phyloP scores from a whole-genome alignment of 2,888 invertebrate genomes.

The Lasioglossum morio region DNA sequence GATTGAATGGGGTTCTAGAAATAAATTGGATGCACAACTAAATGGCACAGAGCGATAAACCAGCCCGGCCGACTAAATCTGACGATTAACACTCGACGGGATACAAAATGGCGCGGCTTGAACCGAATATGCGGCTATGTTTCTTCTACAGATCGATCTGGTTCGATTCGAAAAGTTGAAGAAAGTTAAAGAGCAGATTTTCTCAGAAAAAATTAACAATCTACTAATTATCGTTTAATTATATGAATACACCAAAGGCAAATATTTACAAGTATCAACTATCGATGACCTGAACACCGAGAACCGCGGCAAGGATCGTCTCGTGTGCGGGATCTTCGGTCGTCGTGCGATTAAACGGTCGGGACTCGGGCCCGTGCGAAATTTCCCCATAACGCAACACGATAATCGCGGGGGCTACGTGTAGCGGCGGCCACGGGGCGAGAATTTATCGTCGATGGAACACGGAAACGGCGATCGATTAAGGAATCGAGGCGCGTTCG shows the following conservation, averaged over 20 bases:
- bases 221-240: not conserved
- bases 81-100: slow-evolving; percentile 13
- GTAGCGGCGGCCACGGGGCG: slow-evolving; percentile 37
- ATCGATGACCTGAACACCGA: not conserved
- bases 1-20: slow-evolving; percentile 20
- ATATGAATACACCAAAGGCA: not conserved
- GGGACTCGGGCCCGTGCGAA: slow-evolving; percentile 10
- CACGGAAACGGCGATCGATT: slow-evolving; percentile 61
- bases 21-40: slow-evolving; percentile 18
- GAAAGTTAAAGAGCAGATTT: not conserved
- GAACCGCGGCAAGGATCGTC: not conserved
- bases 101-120: not conserved
- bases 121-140: not conserved
- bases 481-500: slow-evolving; percentile 64
- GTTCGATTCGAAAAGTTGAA: not conserved
- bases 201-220: not conserved
- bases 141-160: not conserved
- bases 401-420: slow-evolving; percentile 61
- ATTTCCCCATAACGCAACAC: slow-evolving; percentile 39
- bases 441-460: slow-evolving; percentile 61
- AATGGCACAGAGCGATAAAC: slow-evolving; percentile 11
- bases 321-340: not conserved
- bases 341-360: slow-evolving; percentile 30
- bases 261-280: not conserved
- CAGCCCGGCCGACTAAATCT: not conserved